Percentiles rank a stretch among this genome's conserved stretches.
Conservation (phyloP, 2,113 vertebrate genomes). For the Salminus brasiliensis region DNA sequence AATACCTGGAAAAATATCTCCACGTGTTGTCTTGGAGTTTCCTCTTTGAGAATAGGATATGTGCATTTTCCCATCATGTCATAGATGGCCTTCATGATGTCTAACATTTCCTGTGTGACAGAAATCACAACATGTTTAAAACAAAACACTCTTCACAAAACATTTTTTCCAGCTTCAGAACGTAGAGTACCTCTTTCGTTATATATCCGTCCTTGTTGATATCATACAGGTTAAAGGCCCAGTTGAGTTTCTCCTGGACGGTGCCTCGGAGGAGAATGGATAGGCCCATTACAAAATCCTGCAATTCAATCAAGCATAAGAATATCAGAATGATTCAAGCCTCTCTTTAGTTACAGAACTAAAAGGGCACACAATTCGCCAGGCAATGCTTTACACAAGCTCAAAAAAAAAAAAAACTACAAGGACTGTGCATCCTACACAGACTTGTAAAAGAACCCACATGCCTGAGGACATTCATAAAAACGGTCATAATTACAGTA, state of each 20-base stretch:
- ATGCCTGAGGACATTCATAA: not conserved
- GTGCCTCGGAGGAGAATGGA: constrained; percentile 95
- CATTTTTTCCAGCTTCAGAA: not conserved
- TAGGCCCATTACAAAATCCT: constrained; percentile 98
- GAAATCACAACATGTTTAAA: not conserved
- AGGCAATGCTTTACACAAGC: not conserved
- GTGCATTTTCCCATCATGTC: constrained; percentile 99
- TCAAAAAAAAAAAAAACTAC: not conserved
- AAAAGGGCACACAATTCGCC: not conserved
- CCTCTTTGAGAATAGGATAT: constrained; percentile 93
- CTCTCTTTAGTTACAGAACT: constrained; percentile 1
- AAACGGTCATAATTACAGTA: not conserved
- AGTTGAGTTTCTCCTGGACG: constrained; percentile 97
- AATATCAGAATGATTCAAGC: not conserved
- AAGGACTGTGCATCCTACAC: not conserved
- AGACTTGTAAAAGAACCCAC: not conserved
- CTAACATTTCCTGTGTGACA: constrained; percentile 91
- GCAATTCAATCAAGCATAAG: constrained; percentile 42
- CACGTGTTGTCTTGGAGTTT: constrained; percentile 92
- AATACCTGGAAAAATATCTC: constrained; percentile 95
- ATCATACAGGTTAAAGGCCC: constrained; percentile 99
- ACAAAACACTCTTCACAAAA: not conserved
- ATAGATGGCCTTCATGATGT: constrained; percentile 99
- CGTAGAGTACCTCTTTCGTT: constrained; percentile 88
- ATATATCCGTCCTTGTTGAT: constrained; percentile 99